Conservation (phyloP, 2,888 invertebrate species). For the Brachypterus glaber region DNA sequence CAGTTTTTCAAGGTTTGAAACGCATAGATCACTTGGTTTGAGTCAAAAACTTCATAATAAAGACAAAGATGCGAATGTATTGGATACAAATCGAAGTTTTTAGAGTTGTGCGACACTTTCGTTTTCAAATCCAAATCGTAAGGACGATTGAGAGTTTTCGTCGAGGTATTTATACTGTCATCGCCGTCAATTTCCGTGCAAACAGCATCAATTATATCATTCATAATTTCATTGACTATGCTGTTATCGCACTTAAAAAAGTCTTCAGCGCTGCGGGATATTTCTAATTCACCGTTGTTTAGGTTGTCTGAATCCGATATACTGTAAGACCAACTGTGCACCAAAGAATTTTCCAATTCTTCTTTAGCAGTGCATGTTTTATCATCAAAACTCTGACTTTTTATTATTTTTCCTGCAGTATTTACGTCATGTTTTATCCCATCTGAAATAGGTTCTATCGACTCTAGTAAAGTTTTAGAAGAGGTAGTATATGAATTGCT, state of each 20-base stretch:
- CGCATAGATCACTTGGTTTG: slow-evolving; percentile 62
- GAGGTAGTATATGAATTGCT: slow-evolving; percentile 14
- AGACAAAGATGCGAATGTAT: slow-evolving; percentile 77
- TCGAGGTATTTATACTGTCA: slow-evolving; percentile 9
- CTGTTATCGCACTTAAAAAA: slow-evolving; percentile 48
- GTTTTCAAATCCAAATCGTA: slow-evolving; percentile 30
- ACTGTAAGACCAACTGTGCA: slow-evolving; percentile 49
- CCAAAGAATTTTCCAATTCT: slow-evolving; percentile 41
- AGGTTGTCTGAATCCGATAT: slow-evolving; percentile 42
- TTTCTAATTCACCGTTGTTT: slow-evolving; percentile 41
- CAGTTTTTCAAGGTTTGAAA: slow-evolving; percentile 65
- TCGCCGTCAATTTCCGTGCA: slow-evolving; percentile 31
- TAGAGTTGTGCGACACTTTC: slow-evolving; percentile 23
- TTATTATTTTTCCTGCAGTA: slow-evolving; percentile 26
- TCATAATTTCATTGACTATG: slow-evolving; percentile 48
- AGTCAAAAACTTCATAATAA: slow-evolving; percentile 71
- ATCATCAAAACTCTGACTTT: slow-evolving; percentile 40
- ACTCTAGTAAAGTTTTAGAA: slow-evolving; percentile 31
- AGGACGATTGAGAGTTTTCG: slow-evolving; percentile 18
- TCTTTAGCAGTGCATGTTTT: slow-evolving; percentile 32
- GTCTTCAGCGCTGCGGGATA: slow-evolving; percentile 56
- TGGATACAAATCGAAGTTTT: slow-evolving; percentile 50
- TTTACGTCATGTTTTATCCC: slow-evolving; percentile 26
- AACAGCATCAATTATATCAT: slow-evolving; percentile 49
- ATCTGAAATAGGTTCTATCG: slow-evolving; percentile 37